phyloP scores from a whole-genome alignment of 2,113 vertebrate genomes.

The Leptocoma aspasia region DNA sequence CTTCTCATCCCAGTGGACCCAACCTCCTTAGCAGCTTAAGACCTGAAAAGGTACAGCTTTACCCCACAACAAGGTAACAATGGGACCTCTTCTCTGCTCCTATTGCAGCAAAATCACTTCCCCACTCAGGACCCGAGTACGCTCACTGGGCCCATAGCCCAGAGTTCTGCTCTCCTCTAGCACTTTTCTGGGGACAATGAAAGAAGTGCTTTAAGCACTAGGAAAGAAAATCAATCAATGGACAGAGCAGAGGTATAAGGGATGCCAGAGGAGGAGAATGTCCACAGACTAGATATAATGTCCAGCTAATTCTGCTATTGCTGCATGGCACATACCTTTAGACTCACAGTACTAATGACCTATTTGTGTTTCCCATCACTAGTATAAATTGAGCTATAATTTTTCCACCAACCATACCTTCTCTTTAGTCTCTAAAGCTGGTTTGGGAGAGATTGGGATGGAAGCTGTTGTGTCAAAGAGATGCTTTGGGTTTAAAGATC shows the following conservation, averaged over 20 bases:
- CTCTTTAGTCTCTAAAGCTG: background rate
- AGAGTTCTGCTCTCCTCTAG: background rate
- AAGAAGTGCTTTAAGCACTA: background rate
- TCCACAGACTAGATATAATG: background rate
- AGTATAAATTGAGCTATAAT: background rate
- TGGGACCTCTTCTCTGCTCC: background rate
- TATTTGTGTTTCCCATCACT: background rate
- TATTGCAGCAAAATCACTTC: background rate
- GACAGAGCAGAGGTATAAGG: background rate
- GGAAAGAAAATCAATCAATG: background rate
- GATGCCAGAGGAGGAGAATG: background rate
- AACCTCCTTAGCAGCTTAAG: background rate
- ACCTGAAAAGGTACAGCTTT: background rate
- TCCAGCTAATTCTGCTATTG: background rate
- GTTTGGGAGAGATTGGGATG: background rate
- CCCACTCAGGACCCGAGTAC: background rate
- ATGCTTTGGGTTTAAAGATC: background rate
- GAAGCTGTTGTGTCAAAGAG: background rate
- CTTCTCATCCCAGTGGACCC: background rate
- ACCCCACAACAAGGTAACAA: background rate
- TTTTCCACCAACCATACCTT: background rate
- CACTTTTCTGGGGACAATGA: background rate
- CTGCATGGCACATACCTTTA: background rate
- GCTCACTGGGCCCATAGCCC: background rate
- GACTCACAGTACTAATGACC: background rate